Conservation (phyloP, 2,888 invertebrate species). For the Apodemia hepburni region DNA sequence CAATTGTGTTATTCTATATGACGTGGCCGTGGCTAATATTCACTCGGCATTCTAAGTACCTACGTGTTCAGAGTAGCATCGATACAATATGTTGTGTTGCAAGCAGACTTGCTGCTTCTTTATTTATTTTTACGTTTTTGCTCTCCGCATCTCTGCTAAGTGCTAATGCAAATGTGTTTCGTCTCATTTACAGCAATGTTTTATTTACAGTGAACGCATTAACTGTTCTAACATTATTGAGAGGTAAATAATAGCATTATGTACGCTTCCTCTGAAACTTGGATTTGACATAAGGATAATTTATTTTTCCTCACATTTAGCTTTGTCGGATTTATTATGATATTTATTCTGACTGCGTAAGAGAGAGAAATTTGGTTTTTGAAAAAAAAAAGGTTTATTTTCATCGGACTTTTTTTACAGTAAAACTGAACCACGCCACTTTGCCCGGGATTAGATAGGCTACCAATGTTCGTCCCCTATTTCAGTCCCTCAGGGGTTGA, state of each 20-base stretch:
- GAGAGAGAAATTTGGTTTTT: too few species aligned
- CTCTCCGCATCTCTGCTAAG: slow-evolving; percentile 56
- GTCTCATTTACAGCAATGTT: slow-evolving; percentile 68
- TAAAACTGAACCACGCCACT: too few species aligned
- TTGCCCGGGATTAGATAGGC: too few species aligned
- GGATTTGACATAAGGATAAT: too few species aligned
- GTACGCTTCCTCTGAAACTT: too few species aligned
- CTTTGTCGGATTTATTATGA: too few species aligned
- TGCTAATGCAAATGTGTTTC: slow-evolving; percentile 67
- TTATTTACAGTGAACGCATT: slow-evolving; percentile 45
- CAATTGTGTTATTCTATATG: not conserved
- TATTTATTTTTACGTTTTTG: slow-evolving; percentile 55
- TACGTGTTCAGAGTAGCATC: not conserved
- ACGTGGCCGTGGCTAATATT: not conserved
- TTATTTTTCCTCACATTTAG: too few species aligned
- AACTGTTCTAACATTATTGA: not conserved
- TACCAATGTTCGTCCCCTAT: too few species aligned
- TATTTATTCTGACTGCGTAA: too few species aligned
- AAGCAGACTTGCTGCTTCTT: slow-evolving; percentile 47
- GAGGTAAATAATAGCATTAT: not conserved
- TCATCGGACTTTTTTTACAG: too few species aligned
- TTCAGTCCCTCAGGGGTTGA: too few species aligned
- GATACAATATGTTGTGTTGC: slow-evolving; percentile 36
- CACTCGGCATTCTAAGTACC: not conserved
- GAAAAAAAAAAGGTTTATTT: too few species aligned